Base-by-base conservation (phyloP, 2,797 vertebrate genomes). In the Nannoperca obscura region DNA sequence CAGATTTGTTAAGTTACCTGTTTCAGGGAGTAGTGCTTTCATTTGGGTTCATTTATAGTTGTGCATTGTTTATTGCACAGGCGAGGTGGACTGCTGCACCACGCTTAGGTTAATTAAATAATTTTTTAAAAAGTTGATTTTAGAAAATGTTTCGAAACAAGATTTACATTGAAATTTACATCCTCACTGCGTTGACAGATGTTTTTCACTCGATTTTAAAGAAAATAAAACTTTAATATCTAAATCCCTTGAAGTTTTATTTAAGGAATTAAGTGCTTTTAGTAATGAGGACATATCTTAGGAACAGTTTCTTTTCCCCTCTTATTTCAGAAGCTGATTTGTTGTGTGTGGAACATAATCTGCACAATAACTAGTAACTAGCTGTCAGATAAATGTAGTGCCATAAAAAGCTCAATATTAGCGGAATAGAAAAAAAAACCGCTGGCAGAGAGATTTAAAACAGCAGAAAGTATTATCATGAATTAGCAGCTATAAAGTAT, bases 391-490 rank as follows among this genome's bases (percentile, higher is more conserved):
- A 15, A 68, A n/a, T 57, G 7, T n/a, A 69, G 7, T 34, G 34
- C 34, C 34, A 44, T 32, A 34, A 47, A 34, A 47, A 53, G 50
- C 1, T 30, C 11, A 54, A 54, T 30, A 42, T 71, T 36, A 22
- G 34, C 42, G 12, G 1, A 24, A 24, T 13, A 46, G 12, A 54
- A 30, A 6, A 15, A 40, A 66, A 47, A 22, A 13, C 40, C 2
- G 10, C 52, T 27, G 71, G 14, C 55, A 44, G n/a, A 46, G 38
- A 63, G 8, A 60, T 57, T 75, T 13, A 20, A 54, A 47, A 49
- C 40, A 22, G 27, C 32, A 47, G 22, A 55, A 60, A 17, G 27
- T 40, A 22, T 11, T 11, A 38, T 38, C 11, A 38, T 38, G 10
- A 44, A 54, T 57, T 11, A 11, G 15, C 13, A 12, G 15, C 27